Evolutionary conservation across 2,888 invertebrate genomes (phyloP).

Genomic region (Protodeltote pygarga): DNA sequence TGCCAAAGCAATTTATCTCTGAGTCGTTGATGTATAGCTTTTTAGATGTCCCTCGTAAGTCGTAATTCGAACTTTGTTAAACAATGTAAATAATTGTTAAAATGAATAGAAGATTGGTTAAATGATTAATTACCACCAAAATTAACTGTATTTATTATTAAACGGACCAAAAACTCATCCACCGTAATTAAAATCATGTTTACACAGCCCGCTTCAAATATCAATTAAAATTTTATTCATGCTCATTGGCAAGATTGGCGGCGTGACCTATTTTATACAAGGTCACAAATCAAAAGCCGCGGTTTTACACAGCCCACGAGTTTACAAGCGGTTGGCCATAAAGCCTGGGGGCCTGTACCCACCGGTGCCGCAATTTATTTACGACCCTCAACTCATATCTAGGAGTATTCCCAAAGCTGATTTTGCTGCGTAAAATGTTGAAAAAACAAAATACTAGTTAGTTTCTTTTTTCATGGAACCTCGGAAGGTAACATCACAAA

Average conservation of each 20-base stretch:
- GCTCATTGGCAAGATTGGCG: constrained; percentile 28
- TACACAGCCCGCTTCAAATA: constrained; percentile 13
- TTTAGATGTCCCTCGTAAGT: no score
- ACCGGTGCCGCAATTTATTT: constrained; percentile 62
- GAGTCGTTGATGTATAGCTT: no score
- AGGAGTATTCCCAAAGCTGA: constrained; percentile 52
- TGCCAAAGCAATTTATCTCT: no score
- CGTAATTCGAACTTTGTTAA: no score
- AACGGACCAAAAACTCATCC: constrained; percentile 1
- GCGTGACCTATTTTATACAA: constrained; percentile 53
- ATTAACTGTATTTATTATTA: constrained; percentile 2
- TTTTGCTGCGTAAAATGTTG: constrained; percentile 45
- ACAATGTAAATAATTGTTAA: no score
- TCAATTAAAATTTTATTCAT: constrained; percentile 29
- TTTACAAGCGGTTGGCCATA: constrained; percentile 58
- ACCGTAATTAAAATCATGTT: constrained; percentile 20
- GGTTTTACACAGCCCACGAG: constrained; percentile 44
- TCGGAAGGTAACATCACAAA: constrained; percentile 9
- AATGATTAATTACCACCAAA: constrained; percentile 8
- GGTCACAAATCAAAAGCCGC: constrained; percentile 50
- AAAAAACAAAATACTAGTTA: constrained; percentile 10
- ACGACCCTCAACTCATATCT: constrained; percentile 63
- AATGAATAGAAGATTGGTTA: no score
- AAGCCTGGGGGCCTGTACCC: constrained; percentile 53
- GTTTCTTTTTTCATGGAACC: constrained; percentile 4